Evolutionary conservation across 64 coral and sea anemone species (phyloP).

Genomic region (Montipora capricornis): DNA sequence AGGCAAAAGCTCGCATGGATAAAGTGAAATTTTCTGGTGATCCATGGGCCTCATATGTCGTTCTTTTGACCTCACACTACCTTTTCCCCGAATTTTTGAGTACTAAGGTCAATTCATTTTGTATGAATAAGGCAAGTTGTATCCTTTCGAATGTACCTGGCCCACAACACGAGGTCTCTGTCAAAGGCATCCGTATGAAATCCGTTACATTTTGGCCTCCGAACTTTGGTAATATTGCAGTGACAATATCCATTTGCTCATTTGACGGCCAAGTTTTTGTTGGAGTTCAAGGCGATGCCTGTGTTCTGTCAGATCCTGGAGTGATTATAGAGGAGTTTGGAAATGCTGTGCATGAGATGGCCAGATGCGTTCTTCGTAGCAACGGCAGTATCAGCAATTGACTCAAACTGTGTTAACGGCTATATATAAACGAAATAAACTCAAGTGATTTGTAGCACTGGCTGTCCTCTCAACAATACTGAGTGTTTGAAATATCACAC

Average conservation of each 20-base stretch:
- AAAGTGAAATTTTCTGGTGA: slow-evolving; percentile 76
- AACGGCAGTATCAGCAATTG: background rate
- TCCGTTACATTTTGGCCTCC: slow-evolving; percentile 88
- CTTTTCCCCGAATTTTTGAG: slow-evolving; percentile 66
- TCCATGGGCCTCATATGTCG: slow-evolving; percentile 54
- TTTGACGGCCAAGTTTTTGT: slow-evolving; percentile 82
- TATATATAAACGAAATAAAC: no score
- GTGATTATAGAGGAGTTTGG: slow-evolving; percentile 16
- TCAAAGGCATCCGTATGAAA: slow-evolving; percentile 54
- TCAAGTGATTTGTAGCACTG: no score
- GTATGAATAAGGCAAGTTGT: slow-evolving; percentile 67
- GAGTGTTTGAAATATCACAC: no score
- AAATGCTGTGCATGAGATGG: slow-evolving; percentile 54
- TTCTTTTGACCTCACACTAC: slow-evolving; percentile 55
- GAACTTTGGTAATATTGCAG: slow-evolving; percentile 72
- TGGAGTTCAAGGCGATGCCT: slow-evolving; percentile 77
- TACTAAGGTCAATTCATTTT: slow-evolving; percentile 29
- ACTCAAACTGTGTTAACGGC: background rate
- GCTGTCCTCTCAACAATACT: no score
- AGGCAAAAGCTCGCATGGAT: slow-evolving; percentile 63
- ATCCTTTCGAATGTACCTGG: slow-evolving; percentile 96
- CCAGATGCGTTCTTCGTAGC: slow-evolving; percentile 40
- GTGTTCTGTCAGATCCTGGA: slow-evolving; percentile 71
- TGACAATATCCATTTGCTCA: slow-evolving; percentile 76
- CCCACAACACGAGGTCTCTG: slow-evolving; percentile 42